phyloP scores from a whole-genome alignment of 2,113 vertebrate species.

The Pedionomus torquatus region DNA sequence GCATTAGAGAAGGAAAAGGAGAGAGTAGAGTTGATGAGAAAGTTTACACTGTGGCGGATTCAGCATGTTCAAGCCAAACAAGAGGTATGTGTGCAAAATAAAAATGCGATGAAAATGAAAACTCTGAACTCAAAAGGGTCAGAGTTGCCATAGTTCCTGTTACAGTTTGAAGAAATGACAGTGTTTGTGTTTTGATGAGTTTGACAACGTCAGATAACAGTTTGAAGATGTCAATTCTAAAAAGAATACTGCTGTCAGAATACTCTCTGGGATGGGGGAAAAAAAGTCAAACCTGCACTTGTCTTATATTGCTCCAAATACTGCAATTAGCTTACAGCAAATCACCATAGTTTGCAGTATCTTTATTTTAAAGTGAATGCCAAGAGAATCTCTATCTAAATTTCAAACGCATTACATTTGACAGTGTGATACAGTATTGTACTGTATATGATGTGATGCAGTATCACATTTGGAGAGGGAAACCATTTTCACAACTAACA shows the following conservation, averaged over 20 bases:
- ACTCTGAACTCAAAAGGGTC: neutral
- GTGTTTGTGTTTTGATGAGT: neutral
- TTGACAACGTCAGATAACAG: neutral
- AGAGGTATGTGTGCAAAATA: slow-evolving; percentile 78
- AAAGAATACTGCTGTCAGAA: neutral
- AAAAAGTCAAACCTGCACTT: neutral
- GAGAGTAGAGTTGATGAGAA: slow-evolving; percentile 86
- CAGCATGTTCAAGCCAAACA: slow-evolving; percentile 81
- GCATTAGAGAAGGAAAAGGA: slow-evolving; percentile 89
- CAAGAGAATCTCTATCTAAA: neutral
- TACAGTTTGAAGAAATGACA: neutral
- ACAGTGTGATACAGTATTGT: neutral
- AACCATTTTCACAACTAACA: neutral
- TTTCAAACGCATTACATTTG: neutral
- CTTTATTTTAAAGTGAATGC: neutral
- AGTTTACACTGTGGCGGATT: slow-evolving; percentile 88
- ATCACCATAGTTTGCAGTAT: neutral
- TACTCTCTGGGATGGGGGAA: neutral
- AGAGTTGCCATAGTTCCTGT: neutral
- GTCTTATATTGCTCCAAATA: neutral
- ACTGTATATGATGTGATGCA: neutral
- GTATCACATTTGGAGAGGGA: neutral
- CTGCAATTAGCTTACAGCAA: neutral
- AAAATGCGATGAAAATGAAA: neutral
- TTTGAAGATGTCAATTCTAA: neutral